A percentile compares a stretch with the other conserved stretches of the same genome.
Evolutionary conservation across 2,113 vertebrate species (phyloP).

Genomic region (Ploceus nigricollis): DNA sequence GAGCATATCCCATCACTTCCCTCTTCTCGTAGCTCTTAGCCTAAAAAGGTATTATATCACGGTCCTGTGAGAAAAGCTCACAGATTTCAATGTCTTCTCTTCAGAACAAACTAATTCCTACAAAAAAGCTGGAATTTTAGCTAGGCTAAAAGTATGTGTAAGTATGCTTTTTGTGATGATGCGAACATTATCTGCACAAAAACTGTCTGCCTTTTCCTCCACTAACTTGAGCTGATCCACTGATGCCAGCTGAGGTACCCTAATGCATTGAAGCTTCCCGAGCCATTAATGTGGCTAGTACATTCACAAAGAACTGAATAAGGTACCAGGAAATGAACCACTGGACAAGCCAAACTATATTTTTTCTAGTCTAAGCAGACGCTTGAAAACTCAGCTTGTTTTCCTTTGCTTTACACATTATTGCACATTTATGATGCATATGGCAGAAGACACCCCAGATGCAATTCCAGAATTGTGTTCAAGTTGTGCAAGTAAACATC

Average conservation of each 20-base stretch:
- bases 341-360: background rate
- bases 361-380: background rate
- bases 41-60: background rate
- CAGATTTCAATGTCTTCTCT: background rate
- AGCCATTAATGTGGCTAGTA: background rate
- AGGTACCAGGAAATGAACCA: background rate
- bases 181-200: background rate
- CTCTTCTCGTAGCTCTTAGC: background rate
- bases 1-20: background rate
- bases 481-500: slow-evolving; percentile 12
- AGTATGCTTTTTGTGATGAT: background rate
- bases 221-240: background rate
- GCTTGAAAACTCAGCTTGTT: background rate
- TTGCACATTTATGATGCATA: background rate
- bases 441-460: background rate
- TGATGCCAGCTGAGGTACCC: background rate
- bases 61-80: background rate
- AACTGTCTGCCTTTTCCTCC: background rate
- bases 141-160: background rate
- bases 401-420: background rate
- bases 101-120: background rate
- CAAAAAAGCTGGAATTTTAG: background rate
- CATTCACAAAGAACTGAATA: background rate
- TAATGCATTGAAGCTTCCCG: background rate
- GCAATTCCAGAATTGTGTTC: background rate